Conservation (phyloP, 2,797 vertebrate genomes). For the Salarias fasciatus region DNA sequence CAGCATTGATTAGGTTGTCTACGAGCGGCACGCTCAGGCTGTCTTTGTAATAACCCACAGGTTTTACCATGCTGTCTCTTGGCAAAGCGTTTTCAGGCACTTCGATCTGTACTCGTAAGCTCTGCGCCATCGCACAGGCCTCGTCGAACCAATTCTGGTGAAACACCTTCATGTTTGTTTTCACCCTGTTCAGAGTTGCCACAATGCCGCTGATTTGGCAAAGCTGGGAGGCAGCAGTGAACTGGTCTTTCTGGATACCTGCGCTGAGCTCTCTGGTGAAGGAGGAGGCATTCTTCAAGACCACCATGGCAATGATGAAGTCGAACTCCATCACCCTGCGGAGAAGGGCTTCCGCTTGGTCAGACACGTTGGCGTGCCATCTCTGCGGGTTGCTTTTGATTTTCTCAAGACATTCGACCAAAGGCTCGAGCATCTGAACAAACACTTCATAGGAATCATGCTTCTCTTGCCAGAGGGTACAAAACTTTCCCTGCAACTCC, state of each 20-base stretch:
- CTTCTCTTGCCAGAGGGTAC: conserved; percentile 82
- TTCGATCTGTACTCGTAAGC: conserved; percentile 81
- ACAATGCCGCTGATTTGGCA: conserved; percentile 86
- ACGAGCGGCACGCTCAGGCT: conserved; percentile 83
- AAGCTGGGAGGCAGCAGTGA: conserved; percentile 84
- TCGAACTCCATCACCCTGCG: conserved; percentile 83
- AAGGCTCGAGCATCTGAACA: conserved; percentile 85
- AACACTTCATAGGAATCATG: conserved; percentile 87
- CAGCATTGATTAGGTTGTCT: conserved; percentile 84
- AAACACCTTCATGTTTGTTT: conserved; percentile 87
- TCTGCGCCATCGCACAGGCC: conserved; percentile 81
- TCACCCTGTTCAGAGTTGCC: conserved; percentile 83
- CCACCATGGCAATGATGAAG: conserved; percentile 85
- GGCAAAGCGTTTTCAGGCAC: conserved; percentile 78
- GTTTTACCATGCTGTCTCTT: conserved; percentile 82
- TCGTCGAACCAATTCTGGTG: conserved; percentile 89
- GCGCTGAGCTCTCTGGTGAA: conserved; percentile 85
- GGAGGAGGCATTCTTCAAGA: conserved; percentile 83
- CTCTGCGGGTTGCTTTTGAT: conserved; percentile 81
- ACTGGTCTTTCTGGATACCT: conserved; percentile 86
- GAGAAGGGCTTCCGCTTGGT: conserved; percentile 76
- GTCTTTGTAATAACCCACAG: conserved; percentile 83
- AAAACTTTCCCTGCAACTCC: conserved; percentile 84
- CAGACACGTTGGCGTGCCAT: conserved; percentile 75
- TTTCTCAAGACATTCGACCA: conserved; percentile 83